These are phyloP conservation scores for Eupithecia dodoneata DNA, from an alignment of 2,888 invertebrate species.

Conservation along the genomic window DNA sequence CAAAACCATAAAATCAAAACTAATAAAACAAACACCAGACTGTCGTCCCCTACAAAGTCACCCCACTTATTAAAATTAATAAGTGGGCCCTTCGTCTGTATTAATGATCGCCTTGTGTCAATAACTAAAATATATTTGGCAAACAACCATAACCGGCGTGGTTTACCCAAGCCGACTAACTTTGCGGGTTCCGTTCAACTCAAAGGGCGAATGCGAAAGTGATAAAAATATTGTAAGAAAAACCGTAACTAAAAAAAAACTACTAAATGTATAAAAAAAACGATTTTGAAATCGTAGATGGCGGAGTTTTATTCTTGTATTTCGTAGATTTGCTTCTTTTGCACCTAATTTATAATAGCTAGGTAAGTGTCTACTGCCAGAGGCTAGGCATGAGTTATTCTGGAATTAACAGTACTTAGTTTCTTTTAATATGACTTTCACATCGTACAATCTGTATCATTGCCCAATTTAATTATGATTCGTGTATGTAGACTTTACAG, in stretches of 20 bases:
- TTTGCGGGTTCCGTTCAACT: conserved; percentile 38
- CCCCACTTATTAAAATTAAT: conserved; percentile 84
- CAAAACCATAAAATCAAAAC: conserved; percentile 78
- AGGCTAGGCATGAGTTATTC: no score
- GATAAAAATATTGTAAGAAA: neutral
- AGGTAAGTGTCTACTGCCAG: no score
- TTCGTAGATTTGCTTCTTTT: no score
- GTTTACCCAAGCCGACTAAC: conserved; percentile 45
- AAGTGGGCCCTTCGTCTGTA: conserved; percentile 79
- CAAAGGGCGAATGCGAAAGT: neutral
- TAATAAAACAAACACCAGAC: conserved; percentile 72
- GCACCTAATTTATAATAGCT: no score
- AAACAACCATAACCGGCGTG: conserved; percentile 71
- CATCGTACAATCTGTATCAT: no score
- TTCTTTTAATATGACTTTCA: no score
- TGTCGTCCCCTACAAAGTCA: conserved; percentile 74
- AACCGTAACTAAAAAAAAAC: neutral
- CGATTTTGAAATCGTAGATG: no score
- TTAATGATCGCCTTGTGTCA: conserved; percentile 82
- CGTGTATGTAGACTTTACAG: neutral
- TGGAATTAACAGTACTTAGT: no score
- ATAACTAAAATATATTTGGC: conserved; percentile 81
- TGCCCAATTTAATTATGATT: no score
- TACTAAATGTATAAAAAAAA: neutral
- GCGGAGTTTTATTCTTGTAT: no score